A percentile compares a stretch with the other conserved stretches of the same genome.
phyloP scores from a whole-genome alignment of 2,888 invertebrate genomes.

The Noctua pronuba region DNA sequence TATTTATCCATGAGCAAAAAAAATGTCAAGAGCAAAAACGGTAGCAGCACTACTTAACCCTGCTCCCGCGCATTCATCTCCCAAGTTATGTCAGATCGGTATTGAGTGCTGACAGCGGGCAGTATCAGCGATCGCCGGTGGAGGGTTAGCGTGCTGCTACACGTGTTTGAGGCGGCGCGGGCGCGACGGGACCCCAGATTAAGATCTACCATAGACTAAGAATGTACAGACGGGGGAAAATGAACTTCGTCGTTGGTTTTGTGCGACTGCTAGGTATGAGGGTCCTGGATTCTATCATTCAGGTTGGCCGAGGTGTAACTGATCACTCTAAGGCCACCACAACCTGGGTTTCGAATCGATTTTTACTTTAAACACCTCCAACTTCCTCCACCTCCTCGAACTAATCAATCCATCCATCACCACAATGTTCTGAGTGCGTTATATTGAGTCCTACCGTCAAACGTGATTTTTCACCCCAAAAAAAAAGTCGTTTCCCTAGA shows the following conservation, averaged over 20 bases:
- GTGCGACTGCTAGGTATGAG: background rate
- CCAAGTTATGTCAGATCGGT: slow-evolving; percentile 44
- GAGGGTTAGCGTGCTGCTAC: slow-evolving; percentile 45
- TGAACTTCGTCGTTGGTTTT: background rate
- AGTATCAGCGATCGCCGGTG: slow-evolving; percentile 43
- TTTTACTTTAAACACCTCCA: no score
- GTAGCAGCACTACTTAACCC: slow-evolving; percentile 24
- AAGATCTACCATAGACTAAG: slow-evolving; percentile 60
- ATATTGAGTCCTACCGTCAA: no score
- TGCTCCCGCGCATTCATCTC: slow-evolving; percentile 38
- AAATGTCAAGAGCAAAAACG: background rate
- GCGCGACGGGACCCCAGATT: slow-evolving; percentile 59
- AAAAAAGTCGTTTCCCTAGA: no score
- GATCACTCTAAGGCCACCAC: background rate
- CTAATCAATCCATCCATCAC: no score
- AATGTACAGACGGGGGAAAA: slow-evolving; percentile 5
- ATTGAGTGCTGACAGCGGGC: slow-evolving; percentile 63
- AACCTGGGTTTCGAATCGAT: background rate
- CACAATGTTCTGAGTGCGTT: no score
- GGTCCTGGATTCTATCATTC: background rate
- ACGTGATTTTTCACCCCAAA: no score
- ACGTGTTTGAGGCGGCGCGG: slow-evolving; percentile 58
- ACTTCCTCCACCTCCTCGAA: no score
- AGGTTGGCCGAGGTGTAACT: background rate
- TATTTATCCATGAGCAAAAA: background rate